Base-by-base conservation (phyloP, 2,888 invertebrate species). In the Eledona agricola region DNA sequence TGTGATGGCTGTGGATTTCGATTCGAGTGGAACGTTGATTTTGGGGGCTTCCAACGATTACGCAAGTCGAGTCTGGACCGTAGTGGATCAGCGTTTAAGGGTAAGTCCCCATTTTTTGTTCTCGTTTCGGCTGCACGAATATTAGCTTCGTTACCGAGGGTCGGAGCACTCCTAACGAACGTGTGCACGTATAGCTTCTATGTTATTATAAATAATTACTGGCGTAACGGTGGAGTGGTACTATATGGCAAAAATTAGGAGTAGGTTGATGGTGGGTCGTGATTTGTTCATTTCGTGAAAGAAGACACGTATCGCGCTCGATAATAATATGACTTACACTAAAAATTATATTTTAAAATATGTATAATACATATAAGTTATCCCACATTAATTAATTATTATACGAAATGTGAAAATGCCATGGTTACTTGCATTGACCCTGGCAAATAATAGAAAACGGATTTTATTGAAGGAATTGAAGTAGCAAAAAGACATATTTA, bases 11-110 rank as follows among this genome's bases (percentile, higher is more conserved):
- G 87, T 99, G 51, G 97, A 98, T 74, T 96, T 96, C 76, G 96
- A 98, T 77, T 83, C 89, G 23, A 93, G 95, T 49, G 96, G 95
- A 42, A 84, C 87, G 5, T 83, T 88, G 69, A 82, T 96, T 53
- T 82, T 98, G 43, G 98, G 91, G 7, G 93, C 97, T 31, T 96
- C 96, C 26, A 96, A 95, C 77, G 99, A 99, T 79, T 95, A 91
- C 76, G 96, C 97, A 9, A 93, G 94, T 72, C 84, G 98, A 53
- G 90, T 99, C 51, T 99, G 98, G 98, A 93, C 93, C 4, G 86
- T 96, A 38, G 81, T 80, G 61, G 97, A 97, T 78, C 91, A 89
- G 76, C 84, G 97, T 73, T 81, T 96, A 77, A 86, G 93, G 55
- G 55, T 55, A 11, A 55, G 55, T 52, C 13, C 10, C 19, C 4